Base-by-base conservation (phyloP, 2,888 invertebrate genomes). In the Ornithoptera priamus region DNA sequence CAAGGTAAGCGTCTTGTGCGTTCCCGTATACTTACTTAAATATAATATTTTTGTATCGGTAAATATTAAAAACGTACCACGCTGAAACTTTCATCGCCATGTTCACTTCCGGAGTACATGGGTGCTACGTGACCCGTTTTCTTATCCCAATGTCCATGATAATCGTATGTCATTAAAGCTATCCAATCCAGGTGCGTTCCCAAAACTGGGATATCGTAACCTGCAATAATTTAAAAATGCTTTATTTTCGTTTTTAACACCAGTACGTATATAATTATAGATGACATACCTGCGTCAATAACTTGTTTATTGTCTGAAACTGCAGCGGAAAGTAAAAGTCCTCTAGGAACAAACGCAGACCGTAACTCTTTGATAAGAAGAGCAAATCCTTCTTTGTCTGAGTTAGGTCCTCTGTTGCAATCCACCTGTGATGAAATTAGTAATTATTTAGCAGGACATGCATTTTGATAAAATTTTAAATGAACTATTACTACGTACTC, bases 71-170 rank as follows among this genome's bases (percentile, higher is more conserved):
- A 73, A 83, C 92, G 87, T 89, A 95, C 95, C 24, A 96, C 95
- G 87, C 97, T 98, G 81, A 97, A 96, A 12, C 95, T 95, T 64
- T 93, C 93, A 75, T 96, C 96, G 72, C 94, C 93, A 81, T 96
- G 96, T 42, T 95, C 95, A 0, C 96, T 96, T 80, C 96, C 95
- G 2, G 92, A 92, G 75, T 97, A 97, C 94, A 98, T 96, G 2
- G 97, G 98, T 0, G 98, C 96, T 4, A 97, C 95, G 81, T 98
- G 98, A 0, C 97, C 98, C 0, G 97, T 98, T 75, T 95, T 95
- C 84, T 97, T 97, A 80, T 97, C 97, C 97, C 97, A 97, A 80
- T 97, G 97, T 0, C 97, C 98, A 78, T 97, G 97, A 80, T 96
- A 97, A 81, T 98, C 98, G 81, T 98, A 98, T 0, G 97, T 94